These are phyloP conservation scores for Rhinoraja longicauda DNA, from an alignment of 2,797 vertebrate genomes.

Conservation along the genomic window DNA sequence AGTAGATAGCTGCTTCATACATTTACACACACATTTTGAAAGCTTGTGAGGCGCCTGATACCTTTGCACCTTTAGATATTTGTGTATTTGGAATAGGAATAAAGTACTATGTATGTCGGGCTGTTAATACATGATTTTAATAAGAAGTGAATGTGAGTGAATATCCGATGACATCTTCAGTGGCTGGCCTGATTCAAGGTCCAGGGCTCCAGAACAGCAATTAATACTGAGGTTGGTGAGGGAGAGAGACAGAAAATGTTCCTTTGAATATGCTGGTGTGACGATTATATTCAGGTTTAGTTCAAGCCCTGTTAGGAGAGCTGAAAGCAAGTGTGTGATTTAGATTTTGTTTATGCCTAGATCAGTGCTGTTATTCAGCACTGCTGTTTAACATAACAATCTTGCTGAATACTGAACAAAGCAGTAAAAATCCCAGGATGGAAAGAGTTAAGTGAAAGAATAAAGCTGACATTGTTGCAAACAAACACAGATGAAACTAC, in stretches of 20 bases:
- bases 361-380: not conserved
- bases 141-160: not conserved
- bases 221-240: not conserved
- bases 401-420: not conserved
- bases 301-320: not conserved
- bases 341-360: not conserved
- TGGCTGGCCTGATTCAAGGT: not conserved
- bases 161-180: not conserved
- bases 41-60: not conserved
- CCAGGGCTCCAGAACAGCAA: not conserved
- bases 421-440: not conserved
- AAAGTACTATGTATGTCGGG: not conserved
- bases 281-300: not conserved
- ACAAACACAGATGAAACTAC: slow-evolving; percentile 45
- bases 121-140: not conserved
- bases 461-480: slow-evolving; percentile 45
- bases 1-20: not conserved
- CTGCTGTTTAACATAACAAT: not conserved
- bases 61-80: not conserved
- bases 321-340: not conserved
- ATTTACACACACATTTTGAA: not conserved
- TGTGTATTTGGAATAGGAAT: not conserved
- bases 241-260: not conserved
- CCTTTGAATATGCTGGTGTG: not conserved
- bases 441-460: slow-evolving; percentile 49